Percentiles rank a stretch among this genome's conserved stretches.
These are phyloP conservation scores for Siphonodentalium dalli DNA, from an alignment of 2,888 invertebrate genomes.

Conservation along the genomic window DNA sequence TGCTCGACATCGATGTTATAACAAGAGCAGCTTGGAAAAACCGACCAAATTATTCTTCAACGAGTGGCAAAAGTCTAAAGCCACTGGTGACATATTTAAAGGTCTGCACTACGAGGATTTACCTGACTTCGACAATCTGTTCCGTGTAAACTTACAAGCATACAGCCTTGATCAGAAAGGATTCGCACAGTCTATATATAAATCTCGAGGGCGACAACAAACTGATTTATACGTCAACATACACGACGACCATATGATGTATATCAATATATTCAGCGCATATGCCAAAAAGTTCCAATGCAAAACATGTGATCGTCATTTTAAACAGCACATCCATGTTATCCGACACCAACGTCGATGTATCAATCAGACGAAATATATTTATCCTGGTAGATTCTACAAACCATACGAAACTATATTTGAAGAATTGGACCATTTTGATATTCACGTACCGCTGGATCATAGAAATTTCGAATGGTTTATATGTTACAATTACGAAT, in stretches of 20 bases:
- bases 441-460: constrained; percentile 19
- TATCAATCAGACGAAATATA: constrained; percentile 15
- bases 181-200: constrained; percentile 16
- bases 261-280: constrained; percentile 6
- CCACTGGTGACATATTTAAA: no score
- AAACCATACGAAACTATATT: constrained; percentile 13
- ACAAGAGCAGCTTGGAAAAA: no score
- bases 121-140: constrained; percentile 15
- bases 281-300: constrained; percentile 19
- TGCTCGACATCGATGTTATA: no score
- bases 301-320: constrained; percentile 21
- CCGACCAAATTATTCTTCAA: no score
- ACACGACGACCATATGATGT: constrained; percentile 23
- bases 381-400: constrained; percentile 24
- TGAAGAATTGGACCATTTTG: constrained; percentile 15
- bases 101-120: no score
- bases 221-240: constrained; percentile 24
- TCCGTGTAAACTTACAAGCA: constrained; percentile 20
- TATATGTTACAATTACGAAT: constrained; percentile 15
- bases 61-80: no score
- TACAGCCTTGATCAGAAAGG: constrained; percentile 21
- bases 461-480: no score
- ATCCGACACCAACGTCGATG: constrained; percentile 21
- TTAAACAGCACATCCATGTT: constrained; percentile 9
- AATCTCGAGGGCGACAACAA: constrained; percentile 12